Conservation (phyloP, 2,797 vertebrate species). For the Darevskia nairensis region DNA sequence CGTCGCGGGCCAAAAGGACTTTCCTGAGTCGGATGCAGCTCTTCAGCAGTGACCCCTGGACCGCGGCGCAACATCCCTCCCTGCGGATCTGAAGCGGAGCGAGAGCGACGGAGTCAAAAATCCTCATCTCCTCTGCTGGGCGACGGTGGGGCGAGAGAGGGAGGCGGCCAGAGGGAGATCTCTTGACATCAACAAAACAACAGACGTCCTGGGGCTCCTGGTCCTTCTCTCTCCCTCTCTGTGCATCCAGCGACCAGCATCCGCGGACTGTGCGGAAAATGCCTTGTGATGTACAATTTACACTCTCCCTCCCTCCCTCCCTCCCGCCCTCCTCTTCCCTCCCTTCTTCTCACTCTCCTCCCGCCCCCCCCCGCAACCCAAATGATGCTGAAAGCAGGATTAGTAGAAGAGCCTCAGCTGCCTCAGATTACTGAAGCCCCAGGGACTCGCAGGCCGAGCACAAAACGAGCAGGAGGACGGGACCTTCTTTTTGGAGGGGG, state of each 20-base stretch:
- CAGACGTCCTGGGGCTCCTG: neutral
- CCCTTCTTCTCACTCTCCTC: neutral
- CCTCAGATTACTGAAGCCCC: neutral
- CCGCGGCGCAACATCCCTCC: neutral
- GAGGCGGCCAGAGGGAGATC: neutral
- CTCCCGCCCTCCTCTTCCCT: neutral
- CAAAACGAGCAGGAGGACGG: neutral
- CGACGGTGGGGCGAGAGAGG: neutral
- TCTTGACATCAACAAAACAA: neutral
- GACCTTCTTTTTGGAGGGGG: neutral
- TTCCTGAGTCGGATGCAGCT: neutral
- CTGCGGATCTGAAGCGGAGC: neutral
- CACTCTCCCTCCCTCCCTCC: neutral
- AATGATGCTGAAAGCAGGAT: slow-evolving; percentile 24
- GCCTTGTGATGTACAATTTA: slow-evolving; percentile 18
- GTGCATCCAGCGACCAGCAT: neutral
- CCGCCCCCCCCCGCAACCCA: neutral
- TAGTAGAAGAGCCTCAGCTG: slow-evolving; percentile 22
- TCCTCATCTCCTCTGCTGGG: neutral
- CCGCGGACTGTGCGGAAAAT: slow-evolving; percentile 19
- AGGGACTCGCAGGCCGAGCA: neutral
- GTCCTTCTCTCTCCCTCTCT: neutral
- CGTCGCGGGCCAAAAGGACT: neutral
- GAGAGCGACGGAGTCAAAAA: neutral
- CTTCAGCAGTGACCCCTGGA: neutral